Evolutionary conservation across 2,113 vertebrate species (phyloP).

Genomic region (Dromiciops gliroides): DNA sequence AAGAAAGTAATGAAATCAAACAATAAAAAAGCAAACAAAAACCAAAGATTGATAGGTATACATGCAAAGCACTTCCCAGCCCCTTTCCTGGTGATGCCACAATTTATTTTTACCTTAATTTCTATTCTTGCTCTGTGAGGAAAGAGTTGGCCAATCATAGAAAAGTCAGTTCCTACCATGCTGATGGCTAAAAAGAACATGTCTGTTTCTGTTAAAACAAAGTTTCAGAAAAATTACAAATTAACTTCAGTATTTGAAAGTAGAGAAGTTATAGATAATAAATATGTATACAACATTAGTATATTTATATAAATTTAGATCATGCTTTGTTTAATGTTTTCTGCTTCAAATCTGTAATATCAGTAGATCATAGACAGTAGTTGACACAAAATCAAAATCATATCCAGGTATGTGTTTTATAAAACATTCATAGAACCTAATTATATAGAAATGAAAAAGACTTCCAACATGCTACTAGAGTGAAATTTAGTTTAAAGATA

Average conservation of each 20-base stretch:
- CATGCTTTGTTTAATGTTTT: neutral
- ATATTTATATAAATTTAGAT: neutral
- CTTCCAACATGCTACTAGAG: neutral
- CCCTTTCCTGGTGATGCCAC: conserved; percentile 15
- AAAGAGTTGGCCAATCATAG: conserved; percentile 97
- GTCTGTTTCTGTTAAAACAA: conserved; percentile 91
- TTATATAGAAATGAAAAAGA: neutral
- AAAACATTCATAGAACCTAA: neutral
- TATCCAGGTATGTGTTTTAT: neutral
- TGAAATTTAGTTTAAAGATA: neutral
- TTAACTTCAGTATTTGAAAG: conserved; percentile 31
- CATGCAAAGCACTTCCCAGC: neutral
- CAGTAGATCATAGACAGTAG: neutral
- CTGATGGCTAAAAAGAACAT: conserved; percentile 99
- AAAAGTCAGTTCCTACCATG: conserved; percentile 99
- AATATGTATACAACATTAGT: neutral
- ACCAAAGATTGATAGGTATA: conserved; percentile 18
- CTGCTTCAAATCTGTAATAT: neutral
- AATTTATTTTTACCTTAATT: conserved; percentile 91
- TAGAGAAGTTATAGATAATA: neutral
- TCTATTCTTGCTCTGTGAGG: conserved; percentile 94
- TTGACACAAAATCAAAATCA: neutral
- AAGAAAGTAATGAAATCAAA: neutral
- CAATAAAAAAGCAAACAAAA: neutral
- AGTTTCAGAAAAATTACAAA: conserved; percentile 53